Percentiles rank a stretch among this genome's conserved stretches.
Evolutionary conservation across 2,113 vertebrate genomes (phyloP).

Genomic region (Eubucco bourcierii): DNA sequence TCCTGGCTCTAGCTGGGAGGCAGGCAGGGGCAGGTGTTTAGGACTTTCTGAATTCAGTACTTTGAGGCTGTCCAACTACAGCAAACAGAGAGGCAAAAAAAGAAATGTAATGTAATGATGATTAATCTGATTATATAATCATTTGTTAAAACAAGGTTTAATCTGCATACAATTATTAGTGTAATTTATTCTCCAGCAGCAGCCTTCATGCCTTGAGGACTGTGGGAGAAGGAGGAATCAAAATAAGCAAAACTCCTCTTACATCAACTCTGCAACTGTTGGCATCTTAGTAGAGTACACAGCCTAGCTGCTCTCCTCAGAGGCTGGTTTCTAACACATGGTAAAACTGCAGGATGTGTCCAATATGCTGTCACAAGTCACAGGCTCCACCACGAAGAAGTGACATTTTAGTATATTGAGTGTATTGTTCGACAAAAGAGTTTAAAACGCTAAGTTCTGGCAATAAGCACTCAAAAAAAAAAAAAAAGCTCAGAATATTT

Average conservation of each 20-base stretch:
- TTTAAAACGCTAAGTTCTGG: not conserved
- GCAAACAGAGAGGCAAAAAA: not conserved
- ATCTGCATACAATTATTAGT: not conserved
- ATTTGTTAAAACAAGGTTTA: not conserved
- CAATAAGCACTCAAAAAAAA: not conserved
- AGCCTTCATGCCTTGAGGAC: not conserved
- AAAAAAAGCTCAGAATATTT: not conserved
- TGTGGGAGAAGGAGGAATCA: not conserved
- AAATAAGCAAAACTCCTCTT: not conserved
- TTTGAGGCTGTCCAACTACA: not conserved
- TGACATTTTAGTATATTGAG: not conserved
- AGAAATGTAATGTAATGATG: not conserved
- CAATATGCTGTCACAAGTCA: not conserved
- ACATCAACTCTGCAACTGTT: not conserved
- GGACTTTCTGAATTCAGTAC: not conserved
- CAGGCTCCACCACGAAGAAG: not conserved
- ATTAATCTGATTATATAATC: not conserved
- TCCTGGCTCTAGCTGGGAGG: not conserved
- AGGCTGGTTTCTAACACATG: not conserved
- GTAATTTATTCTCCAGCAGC: not conserved
- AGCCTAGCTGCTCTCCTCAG: accelerated
- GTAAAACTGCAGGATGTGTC: not conserved
- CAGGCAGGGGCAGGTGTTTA: not conserved
- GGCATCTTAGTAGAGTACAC: not conserved
- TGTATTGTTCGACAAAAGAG: not conserved